Conservation (phyloP, 2,113 vertebrate species). For the Nansenia antarctica region DNA sequence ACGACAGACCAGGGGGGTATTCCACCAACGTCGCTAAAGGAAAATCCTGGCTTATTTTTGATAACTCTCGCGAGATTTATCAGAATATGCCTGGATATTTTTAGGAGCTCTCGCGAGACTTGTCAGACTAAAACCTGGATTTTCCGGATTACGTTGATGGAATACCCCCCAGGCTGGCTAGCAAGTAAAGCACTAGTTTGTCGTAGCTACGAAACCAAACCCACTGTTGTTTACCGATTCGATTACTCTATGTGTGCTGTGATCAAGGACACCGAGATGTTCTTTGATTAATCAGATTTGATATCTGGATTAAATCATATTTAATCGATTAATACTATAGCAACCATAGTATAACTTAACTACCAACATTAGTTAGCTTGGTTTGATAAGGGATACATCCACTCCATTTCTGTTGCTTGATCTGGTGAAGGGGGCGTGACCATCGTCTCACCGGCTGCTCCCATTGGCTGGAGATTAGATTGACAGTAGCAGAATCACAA, state of each 20-base stretch:
- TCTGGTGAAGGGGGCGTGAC: not conserved
- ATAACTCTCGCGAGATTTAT: no score
- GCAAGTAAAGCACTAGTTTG: slow-evolving; percentile 17
- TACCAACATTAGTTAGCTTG: not conserved
- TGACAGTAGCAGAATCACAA: not conserved
- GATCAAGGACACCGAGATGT: not conserved
- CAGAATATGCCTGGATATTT: no score
- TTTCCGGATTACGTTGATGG: no score
- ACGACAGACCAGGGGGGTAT: no score
- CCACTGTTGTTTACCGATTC: slow-evolving; percentile 23
- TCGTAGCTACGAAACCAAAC: slow-evolving; percentile 24
- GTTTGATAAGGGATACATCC: not conserved
- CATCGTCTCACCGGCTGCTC: not conserved
- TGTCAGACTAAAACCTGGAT: no score
- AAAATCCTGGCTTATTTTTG: no score
- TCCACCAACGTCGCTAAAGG: no score
- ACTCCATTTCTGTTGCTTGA: slow-evolving; percentile 1
- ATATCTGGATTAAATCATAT: not conserved
- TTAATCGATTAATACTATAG: not conserved
- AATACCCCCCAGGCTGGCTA: slow-evolving; percentile 2
- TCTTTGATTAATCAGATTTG: not conserved
- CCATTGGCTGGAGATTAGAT: not conserved
- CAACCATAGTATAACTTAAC: not conserved
- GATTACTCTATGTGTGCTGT: not conserved
- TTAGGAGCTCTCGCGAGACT: no score